These are phyloP conservation scores for Myotis planiceps DNA, from an alignment of 2,797 vertebrate species.

Conservation along the genomic window DNA sequence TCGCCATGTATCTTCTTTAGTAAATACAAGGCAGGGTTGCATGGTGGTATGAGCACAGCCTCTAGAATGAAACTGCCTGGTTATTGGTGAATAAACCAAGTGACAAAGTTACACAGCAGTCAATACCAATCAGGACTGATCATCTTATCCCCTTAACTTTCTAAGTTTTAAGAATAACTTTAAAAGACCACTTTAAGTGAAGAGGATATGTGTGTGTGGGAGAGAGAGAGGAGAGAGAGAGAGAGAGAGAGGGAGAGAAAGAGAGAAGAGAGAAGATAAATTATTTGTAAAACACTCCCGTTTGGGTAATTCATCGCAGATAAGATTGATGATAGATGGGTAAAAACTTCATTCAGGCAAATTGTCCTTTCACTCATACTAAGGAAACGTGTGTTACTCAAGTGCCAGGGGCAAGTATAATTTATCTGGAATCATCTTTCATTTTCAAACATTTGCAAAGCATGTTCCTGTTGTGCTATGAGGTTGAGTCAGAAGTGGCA, in stretches of 20 bases:
- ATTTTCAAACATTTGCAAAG: constrained; percentile 47
- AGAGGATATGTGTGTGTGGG: neutral
- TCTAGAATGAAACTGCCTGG: neutral
- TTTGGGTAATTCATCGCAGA: neutral
- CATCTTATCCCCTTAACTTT: neutral
- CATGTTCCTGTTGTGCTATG: neutral
- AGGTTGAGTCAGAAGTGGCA: constrained; percentile 6
- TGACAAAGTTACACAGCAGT: neutral
- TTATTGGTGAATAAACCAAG: neutral
- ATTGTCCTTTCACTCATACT: constrained; percentile 22
- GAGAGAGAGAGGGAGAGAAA: neutral
- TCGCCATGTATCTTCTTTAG: neutral
- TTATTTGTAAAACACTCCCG: neutral
- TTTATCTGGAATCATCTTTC: constrained; percentile 27
- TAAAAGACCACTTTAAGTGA: neutral
- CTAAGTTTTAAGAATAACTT: constrained; percentile 2
- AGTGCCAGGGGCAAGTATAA: neutral
- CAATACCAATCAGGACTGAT: neutral
- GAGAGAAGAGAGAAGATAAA: neutral
- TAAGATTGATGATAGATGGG: neutral
- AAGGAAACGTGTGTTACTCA: neutral
- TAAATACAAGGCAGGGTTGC: neutral
- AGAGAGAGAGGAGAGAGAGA: neutral
- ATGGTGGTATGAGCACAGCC: neutral
- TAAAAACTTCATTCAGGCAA: constrained; percentile 35